Evolutionary conservation across 2,113 vertebrate genomes (phyloP), one percentile per base, ranked within the genome.

Genomic region (Arizona elegans): DNA sequence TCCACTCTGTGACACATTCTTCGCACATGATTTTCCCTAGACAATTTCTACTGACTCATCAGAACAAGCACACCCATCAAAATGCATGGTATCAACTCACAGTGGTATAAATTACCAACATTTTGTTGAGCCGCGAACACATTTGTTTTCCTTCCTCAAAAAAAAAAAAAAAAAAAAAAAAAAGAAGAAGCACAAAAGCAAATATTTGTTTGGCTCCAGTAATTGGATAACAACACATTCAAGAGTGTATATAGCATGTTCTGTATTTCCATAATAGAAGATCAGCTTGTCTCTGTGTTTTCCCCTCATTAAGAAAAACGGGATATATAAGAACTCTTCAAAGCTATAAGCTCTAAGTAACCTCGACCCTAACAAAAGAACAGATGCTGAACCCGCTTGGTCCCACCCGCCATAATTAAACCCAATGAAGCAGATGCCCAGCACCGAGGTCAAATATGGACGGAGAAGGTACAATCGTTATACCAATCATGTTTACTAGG

Each of bases 271-370:
- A 94, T 96, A 97, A 97, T 97, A 96, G 33, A 95, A 93, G 96
- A 96, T 96, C 95, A 96, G 96, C 95, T 97, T 96, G 95, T 96
- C 97, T 96, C 95, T 97, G 96, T 97, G 96, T 96, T 97, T 98
- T 96, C 47, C 93, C 92, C 93, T 97, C 65, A n/a, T 97, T 97
- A 97, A 97, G 97, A 96, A 98, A 47, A 98, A 98, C 98, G 97
- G 97, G 97, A 98, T 97, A 98, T 98, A 98, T 98, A 98, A 98
- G 98, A 98, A 97, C 95, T 96, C 97, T 98, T 98, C 97, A 98
- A 98, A 98, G 97, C 97, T 97, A 96, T 97, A 97, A 70, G 65
- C 33, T 38, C 8, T 21, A 81, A 43, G 3, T 43, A 81, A 43
- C 33, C 8, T 33, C 2, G 2, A 19, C 33, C 75, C 33, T 38